Conservation (phyloP, 2,888 invertebrate genomes). For the Anarsia innoxiella region DNA sequence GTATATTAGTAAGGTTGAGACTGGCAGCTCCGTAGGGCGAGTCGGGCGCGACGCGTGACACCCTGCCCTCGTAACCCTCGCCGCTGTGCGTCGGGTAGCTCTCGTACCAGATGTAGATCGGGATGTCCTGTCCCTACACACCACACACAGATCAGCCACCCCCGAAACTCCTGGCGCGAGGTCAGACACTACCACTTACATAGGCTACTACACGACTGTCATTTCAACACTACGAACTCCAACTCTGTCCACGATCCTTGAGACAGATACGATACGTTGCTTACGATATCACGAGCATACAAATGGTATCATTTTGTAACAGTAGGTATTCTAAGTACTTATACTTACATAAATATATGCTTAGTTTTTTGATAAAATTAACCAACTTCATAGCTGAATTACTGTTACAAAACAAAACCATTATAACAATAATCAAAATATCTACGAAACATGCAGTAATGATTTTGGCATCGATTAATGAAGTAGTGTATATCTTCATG, state of each 20-base stretch:
- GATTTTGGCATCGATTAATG: slow-evolving; percentile 9
- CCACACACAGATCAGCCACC: slow-evolving; percentile 11
- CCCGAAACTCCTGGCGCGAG: slow-evolving; percentile 11
- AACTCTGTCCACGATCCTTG: slow-evolving; percentile 12
- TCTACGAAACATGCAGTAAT: slow-evolving; percentile 33
- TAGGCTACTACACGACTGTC: slow-evolving; percentile 9
- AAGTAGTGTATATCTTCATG: no score
- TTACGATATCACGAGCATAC: slow-evolving; percentile 10
- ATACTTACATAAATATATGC: background rate
- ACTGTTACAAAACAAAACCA: slow-evolving; percentile 24
- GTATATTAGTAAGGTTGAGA: slow-evolving; percentile 95
- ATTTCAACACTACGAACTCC: slow-evolving; percentile 9
- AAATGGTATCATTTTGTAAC: slow-evolving; percentile 23
- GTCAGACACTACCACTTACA: slow-evolving; percentile 7
- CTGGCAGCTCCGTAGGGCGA: slow-evolving; percentile 93
- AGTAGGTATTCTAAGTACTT: slow-evolving; percentile 15
- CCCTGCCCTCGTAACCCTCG: slow-evolving; percentile 94
- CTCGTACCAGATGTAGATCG: slow-evolving; percentile 98
- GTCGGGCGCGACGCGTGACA: slow-evolving; percentile 90
- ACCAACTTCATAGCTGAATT: slow-evolving; percentile 6
- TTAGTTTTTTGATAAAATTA: slow-evolving; percentile 2
- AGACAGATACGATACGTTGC: slow-evolving; percentile 8
- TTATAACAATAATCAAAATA: slow-evolving; percentile 26
- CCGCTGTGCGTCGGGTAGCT: slow-evolving; percentile 98
- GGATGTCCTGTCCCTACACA: slow-evolving; percentile 92